Evolutionary conservation across 2,888 invertebrate species (phyloP).

Genomic region (Hydriomena furcata): DNA sequence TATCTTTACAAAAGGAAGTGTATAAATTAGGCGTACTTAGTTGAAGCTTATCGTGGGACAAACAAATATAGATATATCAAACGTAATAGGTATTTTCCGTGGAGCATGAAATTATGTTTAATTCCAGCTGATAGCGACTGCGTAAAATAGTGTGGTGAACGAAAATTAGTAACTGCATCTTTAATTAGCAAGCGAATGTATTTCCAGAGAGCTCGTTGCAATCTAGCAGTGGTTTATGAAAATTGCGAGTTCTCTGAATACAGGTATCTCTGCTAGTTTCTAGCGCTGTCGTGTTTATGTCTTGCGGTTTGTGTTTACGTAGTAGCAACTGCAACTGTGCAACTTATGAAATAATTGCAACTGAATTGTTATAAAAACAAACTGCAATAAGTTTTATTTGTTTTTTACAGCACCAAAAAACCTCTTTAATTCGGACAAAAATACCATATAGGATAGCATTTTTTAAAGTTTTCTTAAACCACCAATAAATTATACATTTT

Average conservation of each 20-base stretch:
- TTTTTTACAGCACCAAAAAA: no score
- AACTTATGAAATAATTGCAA: slow-evolving; percentile 17
- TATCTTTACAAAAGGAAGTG: slow-evolving; percentile 78
- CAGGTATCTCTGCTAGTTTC: slow-evolving; percentile 24
- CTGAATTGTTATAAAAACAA: no score
- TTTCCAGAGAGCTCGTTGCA: slow-evolving; percentile 30
- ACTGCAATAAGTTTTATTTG: no score
- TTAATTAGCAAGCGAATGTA: slow-evolving; percentile 33
- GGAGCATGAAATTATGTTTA: slow-evolving; percentile 65
- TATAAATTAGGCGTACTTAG: slow-evolving; percentile 70
- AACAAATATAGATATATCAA: slow-evolving; percentile 67
- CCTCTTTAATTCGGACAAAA: no score
- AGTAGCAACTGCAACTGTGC: slow-evolving; percentile 11
- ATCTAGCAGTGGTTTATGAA: slow-evolving; percentile 31
- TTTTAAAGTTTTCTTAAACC: no score
- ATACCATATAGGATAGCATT: no score
- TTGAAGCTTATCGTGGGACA: slow-evolving; percentile 62
- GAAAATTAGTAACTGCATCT: slow-evolving; percentile 32
- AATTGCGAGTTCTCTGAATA: slow-evolving; percentile 27
- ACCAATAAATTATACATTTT: no score
- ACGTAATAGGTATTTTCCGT: slow-evolving; percentile 58
- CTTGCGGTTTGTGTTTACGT: slow-evolving; percentile 25
- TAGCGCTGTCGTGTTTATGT: slow-evolving; percentile 23
- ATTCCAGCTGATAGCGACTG: slow-evolving; percentile 41
- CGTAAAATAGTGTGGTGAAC: slow-evolving; percentile 24